A percentile compares a stretch with the other conserved stretches of the same genome.
Evolutionary conservation across 2,113 vertebrate genomes (phyloP).

Genomic region (Cisticola juncidis): DNA sequence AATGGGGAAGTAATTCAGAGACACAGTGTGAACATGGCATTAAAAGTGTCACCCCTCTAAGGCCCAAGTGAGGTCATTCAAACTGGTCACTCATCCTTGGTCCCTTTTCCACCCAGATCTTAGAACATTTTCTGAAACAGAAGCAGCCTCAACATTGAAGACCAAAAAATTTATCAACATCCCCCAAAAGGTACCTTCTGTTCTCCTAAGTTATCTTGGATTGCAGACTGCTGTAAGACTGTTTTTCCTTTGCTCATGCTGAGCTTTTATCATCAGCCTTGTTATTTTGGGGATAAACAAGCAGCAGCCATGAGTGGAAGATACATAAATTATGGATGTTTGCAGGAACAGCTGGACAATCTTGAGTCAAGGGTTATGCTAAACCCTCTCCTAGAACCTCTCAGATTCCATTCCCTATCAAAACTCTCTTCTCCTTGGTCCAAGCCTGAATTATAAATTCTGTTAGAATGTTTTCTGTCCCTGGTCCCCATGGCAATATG

Average conservation of each 20-base stretch:
- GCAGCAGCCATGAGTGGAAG: slow-evolving; percentile 5
- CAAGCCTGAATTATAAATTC: neutral
- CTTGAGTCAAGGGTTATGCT: neutral
- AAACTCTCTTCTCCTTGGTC: neutral
- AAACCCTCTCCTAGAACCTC: neutral
- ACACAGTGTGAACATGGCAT: neutral
- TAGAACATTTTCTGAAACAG: neutral
- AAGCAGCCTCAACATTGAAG: neutral
- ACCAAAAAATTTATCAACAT: neutral
- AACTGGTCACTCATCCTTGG: neutral
- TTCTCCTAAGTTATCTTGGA: neutral
- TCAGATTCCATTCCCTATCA: neutral
- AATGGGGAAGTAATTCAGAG: neutral
- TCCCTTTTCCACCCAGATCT: neutral
- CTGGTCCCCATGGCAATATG: neutral
- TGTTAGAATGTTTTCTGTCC: neutral
- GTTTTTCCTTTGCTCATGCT: neutral
- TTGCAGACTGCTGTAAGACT: neutral
- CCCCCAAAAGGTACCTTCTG: neutral
- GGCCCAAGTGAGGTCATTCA: neutral
- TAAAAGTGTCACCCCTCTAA: neutral
- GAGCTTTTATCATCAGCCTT: neutral
- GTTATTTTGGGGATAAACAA: slow-evolving; percentile 11
- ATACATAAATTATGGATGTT: neutral
- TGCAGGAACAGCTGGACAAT: neutral